Base-by-base conservation (phyloP, 2,888 invertebrate genomes). In the Andrena bicolor region DNA sequence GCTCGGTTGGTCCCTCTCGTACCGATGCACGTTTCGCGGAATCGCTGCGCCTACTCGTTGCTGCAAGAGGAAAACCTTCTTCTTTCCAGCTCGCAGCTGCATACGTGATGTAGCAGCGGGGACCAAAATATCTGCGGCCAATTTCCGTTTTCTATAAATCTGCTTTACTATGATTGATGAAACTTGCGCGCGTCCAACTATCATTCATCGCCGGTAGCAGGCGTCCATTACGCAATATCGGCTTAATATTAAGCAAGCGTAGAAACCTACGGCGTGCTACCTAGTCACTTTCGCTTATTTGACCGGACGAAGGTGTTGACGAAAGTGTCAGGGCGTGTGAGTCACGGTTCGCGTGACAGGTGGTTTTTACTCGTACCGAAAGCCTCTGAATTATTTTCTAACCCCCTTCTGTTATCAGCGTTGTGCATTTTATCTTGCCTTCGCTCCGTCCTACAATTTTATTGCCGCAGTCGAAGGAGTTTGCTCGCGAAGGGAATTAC, bases 281-380 rank as follows among this genome's bases (percentile, higher is more conserved):
- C 6, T 35, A 74, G 82, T 72, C 79, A 76, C 85, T 85, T 85
- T 85, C 85, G 85, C 85, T 75, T 82, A 79, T 77, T 76, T 74
- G 68, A 80, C 23, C 49, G 70, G 32, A 63, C 71, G 51, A 77
- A 72, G 83, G 76, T 72, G 85, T 83, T 48, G 86, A 83, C 64
- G 80, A 79, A 78, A 78, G 83, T 80, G 78, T 85, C 86, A 74
- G 73, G 64, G 71, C 35, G 61, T 71, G 71, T 83, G 70, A 82
- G 74, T 82, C 76, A 82, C 63, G 75, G 41, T 85, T 20, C 68
- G 60, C n/a, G 63, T 49, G 85, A 78, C 80, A 70, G 75, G 35
- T 70, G 82, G 74, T 82, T 77, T 76, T 74, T 68, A 56, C 60
- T 66, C 26, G 48, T 48, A 53, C 28, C n/a, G 28, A n/a, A 20